A percentile compares a stretch with the other conserved stretches of the same genome.
Conservation (phyloP, 2,888 invertebrate genomes). For the Hybos culiciformis region DNA sequence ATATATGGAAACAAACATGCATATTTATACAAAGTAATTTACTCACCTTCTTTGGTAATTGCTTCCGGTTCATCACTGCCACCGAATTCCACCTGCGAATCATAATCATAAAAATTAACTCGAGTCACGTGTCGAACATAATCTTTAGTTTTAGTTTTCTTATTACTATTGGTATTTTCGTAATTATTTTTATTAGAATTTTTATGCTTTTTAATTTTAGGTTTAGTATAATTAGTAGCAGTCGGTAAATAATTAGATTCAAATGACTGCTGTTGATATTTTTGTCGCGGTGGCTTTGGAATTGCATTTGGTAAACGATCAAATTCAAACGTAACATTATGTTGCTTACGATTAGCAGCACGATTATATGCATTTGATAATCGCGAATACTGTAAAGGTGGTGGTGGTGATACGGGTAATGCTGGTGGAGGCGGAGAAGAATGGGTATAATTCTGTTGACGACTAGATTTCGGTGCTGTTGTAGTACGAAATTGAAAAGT, state of each 20-base stretch:
- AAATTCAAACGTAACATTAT: conserved; percentile 17
- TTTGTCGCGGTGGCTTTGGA: conserved; percentile 30
- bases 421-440: neutral
- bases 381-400: neutral
- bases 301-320: conserved; percentile 22
- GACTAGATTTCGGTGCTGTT: neutral
- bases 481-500: conserved; percentile 10
- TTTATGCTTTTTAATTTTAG: neutral
- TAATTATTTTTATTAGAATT: neutral
- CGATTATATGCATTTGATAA: neutral
- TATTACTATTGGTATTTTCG: neutral
- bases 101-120: conserved; percentile 37
- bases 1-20: conserved; percentile 1
- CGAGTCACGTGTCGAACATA: conserved; percentile 37
- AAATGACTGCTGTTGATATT: conserved; percentile 14
- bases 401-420: neutral
- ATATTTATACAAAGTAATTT: neutral
- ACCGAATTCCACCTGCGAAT: conserved; percentile 40
- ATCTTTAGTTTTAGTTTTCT: conserved; percentile 24
- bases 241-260: neutral
- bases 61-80: conserved; percentile 56
- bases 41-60: conserved; percentile 76
- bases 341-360: conserved; percentile 8
- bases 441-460: neutral
- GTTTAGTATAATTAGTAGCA: neutral